Evolutionary conservation across 2,888 invertebrate species (phyloP).

Genomic region (Helobdella robusta): DNA sequence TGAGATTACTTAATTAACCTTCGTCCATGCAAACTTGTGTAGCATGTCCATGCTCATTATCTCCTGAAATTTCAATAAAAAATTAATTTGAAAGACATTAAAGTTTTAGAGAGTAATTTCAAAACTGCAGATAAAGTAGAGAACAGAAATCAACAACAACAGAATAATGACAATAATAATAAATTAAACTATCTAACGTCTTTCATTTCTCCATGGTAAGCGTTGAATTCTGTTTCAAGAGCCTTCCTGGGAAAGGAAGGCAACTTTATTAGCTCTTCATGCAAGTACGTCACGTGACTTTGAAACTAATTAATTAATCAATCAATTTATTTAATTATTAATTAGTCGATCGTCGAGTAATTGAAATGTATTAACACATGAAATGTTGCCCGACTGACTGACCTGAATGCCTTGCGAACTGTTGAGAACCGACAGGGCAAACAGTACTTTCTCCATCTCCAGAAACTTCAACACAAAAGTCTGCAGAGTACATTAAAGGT

Average conservation of each 20-base stretch:
- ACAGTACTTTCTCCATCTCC: constrained; percentile 78
- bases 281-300: constrained; percentile 91
- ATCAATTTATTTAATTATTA: neutral
- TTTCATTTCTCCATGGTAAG: constrained; percentile 56
- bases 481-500: constrained; percentile 33
- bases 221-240: constrained; percentile 84
- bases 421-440: constrained; percentile 47
- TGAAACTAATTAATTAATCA: constrained; percentile 60
- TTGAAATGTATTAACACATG: too few species aligned
- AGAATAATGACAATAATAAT: neutral
- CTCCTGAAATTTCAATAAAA: constrained; percentile 55
- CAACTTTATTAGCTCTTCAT: constrained; percentile 94
- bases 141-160: too few species aligned
- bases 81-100: neutral
- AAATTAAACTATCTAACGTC: constrained; percentile 54
- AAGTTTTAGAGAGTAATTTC: neutral
- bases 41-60: constrained; percentile 83
- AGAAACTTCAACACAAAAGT: constrained; percentile 86
- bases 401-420: constrained; percentile 43
- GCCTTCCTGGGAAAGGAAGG: constrained; percentile 97
- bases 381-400: constrained; percentile 10
- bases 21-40: constrained; percentile 98
- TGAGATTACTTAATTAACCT: constrained; percentile 53
- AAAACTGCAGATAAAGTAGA: too few species aligned
- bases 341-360: neutral